Conservation (phyloP, 1,140 invertebrate genomes). For the Sweltsa coloradensis region DNA sequence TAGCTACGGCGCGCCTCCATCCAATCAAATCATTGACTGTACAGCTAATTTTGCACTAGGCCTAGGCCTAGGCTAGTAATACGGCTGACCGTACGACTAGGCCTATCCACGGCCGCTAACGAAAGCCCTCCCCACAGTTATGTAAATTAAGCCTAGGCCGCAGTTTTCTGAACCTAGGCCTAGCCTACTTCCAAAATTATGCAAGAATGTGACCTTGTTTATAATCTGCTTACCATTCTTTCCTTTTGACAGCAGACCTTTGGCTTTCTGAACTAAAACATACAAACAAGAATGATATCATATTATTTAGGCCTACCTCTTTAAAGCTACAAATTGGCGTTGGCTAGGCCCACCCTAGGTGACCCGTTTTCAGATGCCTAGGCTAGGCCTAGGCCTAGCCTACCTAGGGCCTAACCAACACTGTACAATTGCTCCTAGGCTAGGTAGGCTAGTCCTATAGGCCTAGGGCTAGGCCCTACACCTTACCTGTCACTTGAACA, state of each 20-base stretch:
- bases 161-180: background rate
- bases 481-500: slow-evolving; percentile 63
- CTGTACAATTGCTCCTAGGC: background rate
- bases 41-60: background rate
- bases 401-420: too few species aligned
- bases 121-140: background rate
- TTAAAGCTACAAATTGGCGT: background rate
- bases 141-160: background rate
- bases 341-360: too few species aligned
- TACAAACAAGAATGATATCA: slow-evolving; percentile 20
- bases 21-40: too few species aligned
- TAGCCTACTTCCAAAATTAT: background rate
- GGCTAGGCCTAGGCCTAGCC: too few species aligned
- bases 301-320: background rate
- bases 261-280: slow-evolving; percentile 55
- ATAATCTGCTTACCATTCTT: slow-evolving; percentile 53
- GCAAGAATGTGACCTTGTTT: background rate
- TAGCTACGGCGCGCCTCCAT: too few species aligned
- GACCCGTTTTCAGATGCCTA: too few species aligned
- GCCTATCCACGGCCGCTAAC: background rate
- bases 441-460: background rate
- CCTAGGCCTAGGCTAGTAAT: background rate
- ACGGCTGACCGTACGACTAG: background rate
- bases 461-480: background rate
- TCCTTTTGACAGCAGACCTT: slow-evolving; percentile 63